Evolutionary conservation across 2,888 invertebrate species (phyloP), one percentile per base, ranked within the genome.

Genomic region (Elmis aenea): DNA sequence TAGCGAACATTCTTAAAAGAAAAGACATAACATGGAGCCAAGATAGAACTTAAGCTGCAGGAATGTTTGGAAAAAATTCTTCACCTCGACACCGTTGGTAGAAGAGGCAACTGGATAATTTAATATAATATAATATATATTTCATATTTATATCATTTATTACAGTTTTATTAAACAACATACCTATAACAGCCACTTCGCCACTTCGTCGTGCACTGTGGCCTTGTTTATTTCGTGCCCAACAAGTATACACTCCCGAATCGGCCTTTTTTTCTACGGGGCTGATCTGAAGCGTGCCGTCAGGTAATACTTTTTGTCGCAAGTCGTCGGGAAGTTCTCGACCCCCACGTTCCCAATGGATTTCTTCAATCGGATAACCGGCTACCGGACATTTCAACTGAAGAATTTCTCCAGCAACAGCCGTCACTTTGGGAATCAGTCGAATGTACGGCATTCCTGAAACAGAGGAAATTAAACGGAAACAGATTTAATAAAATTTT

Each of bases 191-290:
- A 51, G 77, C 77, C 51, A 85, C 81, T 67, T 83, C 83, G 42
- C 83, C 83, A 52, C 81, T 81, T 53, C 84, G 70, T 33, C 82
- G 69, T 1, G 83, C 83, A 57, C 78, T 81, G 64, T 83, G 82
- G 11, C 84, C 85, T 56, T 84, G 84, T 57, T 83, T 81, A 68
- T 86, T 85, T 46, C 79, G 72, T 2, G 87, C 87, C 68, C 81
- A 81, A 66, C 88, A 89, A 18, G 83, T 83, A 69, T 89, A 89
- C 26, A 83, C 81, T 9, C 85, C 85, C 15, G 85, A 83, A 61
- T 85, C 83, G 5, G 76, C 73, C 44, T 74, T 74, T 62, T 85
- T 84, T 62, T 85, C 85, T 12, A 88, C 85, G 20, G 82, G 82
- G 50, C 75, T 75, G 52, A 89, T 83, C 48, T 80, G 75, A 50